Base-by-base conservation (phyloP, 2,113 vertebrate genomes). In the Pantherophis guttatus region DNA sequence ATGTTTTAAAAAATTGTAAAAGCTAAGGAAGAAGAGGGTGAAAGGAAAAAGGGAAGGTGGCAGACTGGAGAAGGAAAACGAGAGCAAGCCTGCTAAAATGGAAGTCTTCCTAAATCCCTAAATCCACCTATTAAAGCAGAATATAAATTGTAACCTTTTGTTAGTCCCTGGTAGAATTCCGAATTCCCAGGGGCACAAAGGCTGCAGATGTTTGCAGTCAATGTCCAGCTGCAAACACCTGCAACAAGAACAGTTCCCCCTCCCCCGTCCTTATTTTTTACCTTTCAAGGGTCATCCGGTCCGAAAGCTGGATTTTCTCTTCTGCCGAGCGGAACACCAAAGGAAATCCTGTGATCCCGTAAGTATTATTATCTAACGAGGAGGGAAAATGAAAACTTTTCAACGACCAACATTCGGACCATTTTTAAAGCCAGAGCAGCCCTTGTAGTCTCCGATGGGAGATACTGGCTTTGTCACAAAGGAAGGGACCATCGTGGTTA, bases 201-300 rank as follows among this genome's bases (percentile, higher is more conserved):
- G 62, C 62, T n/a, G 29, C 29, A 26, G 58, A 26, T n/a, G 12
- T n/a, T 70, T n/a, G 29, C 12, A 70, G 6, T n/a, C n/a, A 29
- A 52, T 10, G 3, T 26, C 89, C 48, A 70, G 39, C 48, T 90
- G 59, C 50, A 91, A 90, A 70, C 59, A 70, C 15, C 10, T 59
- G 88, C 23, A 24, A 54, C 10, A 10, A 57, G 15, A 23, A 9
- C 39, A 65, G 17, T 2, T 62, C 5, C 65, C 13, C 12, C 13
- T 13, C 1, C 29, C 65, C 19, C 19, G 12, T 70, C 29, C 50
- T 48, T 53, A 21, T 19, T 57, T 48, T 96, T 97, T 97, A 99
- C 99, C 99, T 98, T 97, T 99, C 98, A 94, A 99, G 95, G 89
- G 98, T 98, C 44, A 99, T 97, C 33, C 98, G 98, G 8, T 99